These are phyloP conservation scores for Eupithecia insigniata DNA, from an alignment of 2,888 invertebrate genomes.

Conservation along the genomic window DNA sequence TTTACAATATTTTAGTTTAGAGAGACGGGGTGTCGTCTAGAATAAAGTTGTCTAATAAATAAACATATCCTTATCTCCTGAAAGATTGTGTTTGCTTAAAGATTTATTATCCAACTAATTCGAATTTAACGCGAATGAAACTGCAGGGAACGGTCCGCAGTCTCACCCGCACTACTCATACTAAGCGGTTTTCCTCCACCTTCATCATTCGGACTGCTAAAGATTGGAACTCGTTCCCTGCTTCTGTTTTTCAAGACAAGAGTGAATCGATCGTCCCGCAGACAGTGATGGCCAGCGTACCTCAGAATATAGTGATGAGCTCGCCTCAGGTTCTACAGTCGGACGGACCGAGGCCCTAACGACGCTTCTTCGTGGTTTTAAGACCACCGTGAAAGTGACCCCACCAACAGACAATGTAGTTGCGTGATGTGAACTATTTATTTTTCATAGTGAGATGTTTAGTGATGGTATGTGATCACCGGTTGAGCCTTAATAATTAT, in stretches of 20 bases:
- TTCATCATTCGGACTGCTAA: too few species aligned
- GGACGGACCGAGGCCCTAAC: constrained; percentile 68
- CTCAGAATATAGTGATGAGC: constrained; percentile 35
- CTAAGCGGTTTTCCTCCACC: too few species aligned
- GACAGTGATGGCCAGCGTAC: constrained; percentile 50
- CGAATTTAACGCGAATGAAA: too few species aligned
- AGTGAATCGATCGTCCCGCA: constrained; percentile 93
- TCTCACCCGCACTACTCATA: too few species aligned
- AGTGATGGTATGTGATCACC: constrained; percentile 55
- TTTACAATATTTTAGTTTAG: constrained; percentile 65
- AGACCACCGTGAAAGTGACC: constrained; percentile 54
- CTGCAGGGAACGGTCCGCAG: too few species aligned
- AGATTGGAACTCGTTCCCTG: too few species aligned
- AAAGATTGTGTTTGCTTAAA: constrained; percentile 42
- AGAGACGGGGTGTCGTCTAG: constrained; percentile 64
- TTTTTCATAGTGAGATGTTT: constrained; percentile 45
- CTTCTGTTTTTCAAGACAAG: too few species aligned
- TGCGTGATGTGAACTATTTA: constrained; percentile 38
- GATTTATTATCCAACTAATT: constrained; percentile 1
- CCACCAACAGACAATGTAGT: constrained; percentile 38
- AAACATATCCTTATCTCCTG: constrained; percentile 82
- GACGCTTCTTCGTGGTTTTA: constrained; percentile 69
- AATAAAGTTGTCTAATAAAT: constrained; percentile 82
- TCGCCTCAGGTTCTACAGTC: constrained; percentile 45
- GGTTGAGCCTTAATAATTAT: constrained; percentile 78